A percentile compares a stretch with the other conserved stretches of the same genome.
These are phyloP conservation scores for Barypeithes pellucidus DNA, from an alignment of 2,888 invertebrate species.

Conservation along the genomic window DNA sequence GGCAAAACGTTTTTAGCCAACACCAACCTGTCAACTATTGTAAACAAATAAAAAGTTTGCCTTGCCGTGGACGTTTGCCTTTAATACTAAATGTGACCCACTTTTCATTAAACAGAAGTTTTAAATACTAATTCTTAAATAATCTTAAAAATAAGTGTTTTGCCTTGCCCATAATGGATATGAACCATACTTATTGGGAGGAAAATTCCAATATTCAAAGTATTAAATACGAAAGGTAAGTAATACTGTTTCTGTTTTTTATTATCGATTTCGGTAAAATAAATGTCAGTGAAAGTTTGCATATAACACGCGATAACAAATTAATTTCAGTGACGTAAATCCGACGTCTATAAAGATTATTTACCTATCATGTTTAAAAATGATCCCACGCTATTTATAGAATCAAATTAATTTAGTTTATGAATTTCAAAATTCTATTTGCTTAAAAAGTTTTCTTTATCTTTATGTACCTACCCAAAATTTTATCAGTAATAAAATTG, in stretches of 20 bases:
- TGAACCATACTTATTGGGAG: slow-evolving; percentile 73
- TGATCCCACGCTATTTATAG: slow-evolving; percentile 45
- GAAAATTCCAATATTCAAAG: slow-evolving; percentile 72
- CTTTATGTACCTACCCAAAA: too few relatives aligned
- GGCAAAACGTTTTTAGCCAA: slow-evolving; percentile 52
- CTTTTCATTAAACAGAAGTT: slow-evolving; percentile 12
- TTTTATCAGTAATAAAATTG: too few relatives aligned
- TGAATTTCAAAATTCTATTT: background rate
- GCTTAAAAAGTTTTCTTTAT: slow-evolving; percentile 2
- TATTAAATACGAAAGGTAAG: slow-evolving; percentile 74
- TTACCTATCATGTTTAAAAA: slow-evolving; percentile 48
- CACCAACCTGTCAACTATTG: slow-evolving; percentile 58
- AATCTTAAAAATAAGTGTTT: slow-evolving; percentile 35
- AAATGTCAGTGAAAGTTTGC: slow-evolving; percentile 25
- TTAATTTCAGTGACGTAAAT: slow-evolving; percentile 46
- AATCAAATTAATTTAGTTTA: slow-evolving; percentile 28
- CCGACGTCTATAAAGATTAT: slow-evolving; percentile 46
- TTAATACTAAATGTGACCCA: slow-evolving; percentile 21
- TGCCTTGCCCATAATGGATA: slow-evolving; percentile 63
- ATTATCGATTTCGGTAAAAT: slow-evolving; percentile 13
- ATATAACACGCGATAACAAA: slow-evolving; percentile 37
- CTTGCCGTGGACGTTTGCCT: background rate
- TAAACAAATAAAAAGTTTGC: slow-evolving; percentile 53
- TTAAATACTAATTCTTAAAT: slow-evolving; percentile 27
- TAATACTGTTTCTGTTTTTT: background rate